A percentile compares a stretch with the other conserved stretches of the same genome.
Conservation (phyloP, 2,888 invertebrate genomes). For the Taenaris catops region DNA sequence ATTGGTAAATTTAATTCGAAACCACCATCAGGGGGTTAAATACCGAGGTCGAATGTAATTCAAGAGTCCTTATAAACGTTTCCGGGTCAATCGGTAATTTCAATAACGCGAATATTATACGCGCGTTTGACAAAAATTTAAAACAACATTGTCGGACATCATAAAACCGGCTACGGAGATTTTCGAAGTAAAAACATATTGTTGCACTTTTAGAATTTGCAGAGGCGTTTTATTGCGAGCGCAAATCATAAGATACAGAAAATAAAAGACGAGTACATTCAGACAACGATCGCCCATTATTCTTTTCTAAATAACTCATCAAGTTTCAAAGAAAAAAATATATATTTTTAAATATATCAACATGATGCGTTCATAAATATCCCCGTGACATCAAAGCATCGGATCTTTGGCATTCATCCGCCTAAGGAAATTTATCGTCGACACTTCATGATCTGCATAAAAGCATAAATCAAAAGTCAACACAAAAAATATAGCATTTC, state of each 20-base stretch:
- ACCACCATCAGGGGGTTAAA: conserved; percentile 34
- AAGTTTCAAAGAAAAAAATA: conserved; percentile 31
- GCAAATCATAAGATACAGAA: conserved; percentile 17
- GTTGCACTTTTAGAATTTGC: conserved; percentile 19
- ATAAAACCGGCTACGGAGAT: conserved; percentile 1
- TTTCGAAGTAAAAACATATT: conserved; percentile 1
- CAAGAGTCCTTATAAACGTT: conserved; percentile 14
- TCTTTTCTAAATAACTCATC: conserved; percentile 40
- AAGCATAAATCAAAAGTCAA: conserved; percentile 36
- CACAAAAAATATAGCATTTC: conserved; percentile 31
- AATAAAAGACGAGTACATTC: conserved; percentile 34
- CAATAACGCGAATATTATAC: conserved; percentile 1
- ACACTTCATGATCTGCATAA: conserved; percentile 40
- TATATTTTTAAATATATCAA: conserved; percentile 34
- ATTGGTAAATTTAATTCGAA: conserved; percentile 44
- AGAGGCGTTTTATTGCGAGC: conserved; percentile 22
- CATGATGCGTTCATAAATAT: conserved; percentile 44
- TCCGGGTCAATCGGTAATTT: conserved; percentile 27
- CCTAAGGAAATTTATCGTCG: conserved; percentile 36
- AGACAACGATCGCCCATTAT: conserved; percentile 29
- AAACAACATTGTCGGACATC: conserved; percentile 2
- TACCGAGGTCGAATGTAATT: conserved; percentile 22
- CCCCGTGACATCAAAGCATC: conserved; percentile 37
- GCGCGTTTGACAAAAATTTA: conserved; percentile 2
- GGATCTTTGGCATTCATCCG: conserved; percentile 29